Evolutionary conservation across 2,113 vertebrate genomes (phyloP).

Genomic region (Archilochus colubris): DNA sequence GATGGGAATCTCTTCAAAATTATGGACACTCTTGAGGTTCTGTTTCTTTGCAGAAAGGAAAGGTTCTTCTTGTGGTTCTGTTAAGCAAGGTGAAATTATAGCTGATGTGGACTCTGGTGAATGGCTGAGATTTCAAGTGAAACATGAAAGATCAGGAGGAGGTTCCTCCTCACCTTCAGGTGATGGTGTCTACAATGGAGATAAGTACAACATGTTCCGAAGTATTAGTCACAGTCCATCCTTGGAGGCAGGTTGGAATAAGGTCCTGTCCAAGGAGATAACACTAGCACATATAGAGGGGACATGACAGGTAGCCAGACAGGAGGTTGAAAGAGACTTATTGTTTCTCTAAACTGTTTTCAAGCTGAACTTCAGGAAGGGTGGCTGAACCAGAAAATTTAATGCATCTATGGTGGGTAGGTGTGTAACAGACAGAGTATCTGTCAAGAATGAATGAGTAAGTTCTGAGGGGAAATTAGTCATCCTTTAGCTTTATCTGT

Average conservation of each 20-base stretch:
- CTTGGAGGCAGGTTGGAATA: neutral
- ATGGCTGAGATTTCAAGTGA: neutral
- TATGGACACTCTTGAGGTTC: rapidly evolving
- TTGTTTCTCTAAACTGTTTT: slow-evolving; percentile 4
- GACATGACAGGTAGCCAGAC: neutral
- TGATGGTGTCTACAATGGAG: neutral
- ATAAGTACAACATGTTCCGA: neutral
- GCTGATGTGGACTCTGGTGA: neutral
- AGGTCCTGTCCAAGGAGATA: neutral
- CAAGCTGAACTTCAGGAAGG: neutral
- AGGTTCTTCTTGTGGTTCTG: neutral
- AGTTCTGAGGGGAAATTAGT: slow-evolving; percentile 35
- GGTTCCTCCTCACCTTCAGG: neutral
- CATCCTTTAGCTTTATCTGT: slow-evolving; percentile 50
- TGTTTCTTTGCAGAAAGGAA: neutral
- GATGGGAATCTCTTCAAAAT: rapidly evolving
- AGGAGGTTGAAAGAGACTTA: neutral
- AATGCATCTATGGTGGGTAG: slow-evolving; percentile 43
- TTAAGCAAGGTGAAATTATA: neutral
- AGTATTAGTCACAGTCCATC: neutral
- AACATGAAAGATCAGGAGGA: neutral
- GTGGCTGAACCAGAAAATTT: slow-evolving; percentile 24
- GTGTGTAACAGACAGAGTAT: slow-evolving; percentile 49
- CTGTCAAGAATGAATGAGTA: slow-evolving; percentile 48
- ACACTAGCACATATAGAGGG: neutral